A percentile compares a stretch with the other conserved stretches of the same genome.
Conservation (phyloP, 1,140 invertebrate species). For the Zaprionus vittiger region DNA sequence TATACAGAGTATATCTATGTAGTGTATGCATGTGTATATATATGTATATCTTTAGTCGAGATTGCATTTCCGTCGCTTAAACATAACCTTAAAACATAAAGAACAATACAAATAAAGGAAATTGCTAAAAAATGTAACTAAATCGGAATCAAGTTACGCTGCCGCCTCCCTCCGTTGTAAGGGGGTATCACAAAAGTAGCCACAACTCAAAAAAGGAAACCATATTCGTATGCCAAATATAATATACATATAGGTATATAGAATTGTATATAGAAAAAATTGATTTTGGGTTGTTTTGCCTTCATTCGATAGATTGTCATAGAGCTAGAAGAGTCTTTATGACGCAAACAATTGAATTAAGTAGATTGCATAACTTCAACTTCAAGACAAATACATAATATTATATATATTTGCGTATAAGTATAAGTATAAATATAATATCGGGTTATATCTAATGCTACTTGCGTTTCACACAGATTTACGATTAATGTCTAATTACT, state of each 20-base stretch:
- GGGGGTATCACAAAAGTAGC: slow-evolving; percentile 76
- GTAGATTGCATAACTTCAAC: slow-evolving; percentile 31
- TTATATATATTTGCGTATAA: slow-evolving; percentile 9
- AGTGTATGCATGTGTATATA: slow-evolving; percentile 15
- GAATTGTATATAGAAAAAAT: slow-evolving; percentile 30
- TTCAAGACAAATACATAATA: slow-evolving; percentile 42
- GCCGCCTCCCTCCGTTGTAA: slow-evolving; percentile 39
- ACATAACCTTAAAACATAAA: slow-evolving; percentile 18
- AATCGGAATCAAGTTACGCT: slow-evolving; percentile 55
- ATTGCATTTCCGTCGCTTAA: slow-evolving; percentile 42
- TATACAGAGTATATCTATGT: slow-evolving; percentile 15
- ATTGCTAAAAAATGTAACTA: slow-evolving; percentile 67
- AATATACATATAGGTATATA: slow-evolving; percentile 8
- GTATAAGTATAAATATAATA: not conserved
- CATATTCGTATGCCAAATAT: slow-evolving; percentile 8
- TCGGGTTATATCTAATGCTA: slow-evolving; percentile 22
- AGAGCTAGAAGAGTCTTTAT: slow-evolving; percentile 62
- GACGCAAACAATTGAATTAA: slow-evolving; percentile 44
- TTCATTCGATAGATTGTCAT: slow-evolving; percentile 66
- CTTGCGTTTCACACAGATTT: slow-evolving; percentile 47
- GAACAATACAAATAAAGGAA: slow-evolving; percentile 26
- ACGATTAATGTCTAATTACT: slow-evolving; percentile 2
- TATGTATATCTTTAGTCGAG: slow-evolving; percentile 39
- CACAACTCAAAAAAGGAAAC: slow-evolving; percentile 54
- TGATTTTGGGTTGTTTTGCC: slow-evolving; percentile 28